A percentile compares a stretch with the other conserved stretches of the same genome.
These are phyloP conservation scores for Xiphorhynchus elegans DNA, from an alignment of 2,113 vertebrate genomes.

Conservation along the genomic window DNA sequence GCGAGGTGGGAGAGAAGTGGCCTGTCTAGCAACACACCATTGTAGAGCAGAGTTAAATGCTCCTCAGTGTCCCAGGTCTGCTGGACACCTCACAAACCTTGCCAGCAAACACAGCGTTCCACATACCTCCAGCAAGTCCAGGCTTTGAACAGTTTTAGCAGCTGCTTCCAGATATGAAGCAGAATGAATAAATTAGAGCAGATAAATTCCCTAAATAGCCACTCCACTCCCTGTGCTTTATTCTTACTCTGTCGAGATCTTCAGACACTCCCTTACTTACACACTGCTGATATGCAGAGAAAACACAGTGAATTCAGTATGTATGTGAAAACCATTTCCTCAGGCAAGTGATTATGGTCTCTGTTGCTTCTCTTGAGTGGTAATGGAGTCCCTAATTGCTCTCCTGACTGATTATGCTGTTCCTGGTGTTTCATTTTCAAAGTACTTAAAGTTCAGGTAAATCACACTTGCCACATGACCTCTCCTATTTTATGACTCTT, in stretches of 20 bases:
- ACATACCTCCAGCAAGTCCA: background rate
- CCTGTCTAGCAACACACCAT: background rate
- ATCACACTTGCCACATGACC: constrained; percentile 51
- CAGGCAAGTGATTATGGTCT: constrained; percentile 51
- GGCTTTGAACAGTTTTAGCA: background rate
- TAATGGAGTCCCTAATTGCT: constrained; percentile 65
- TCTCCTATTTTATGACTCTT: constrained; percentile 35
- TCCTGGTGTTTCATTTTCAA: constrained; percentile 69
- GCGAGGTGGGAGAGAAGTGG: background rate
- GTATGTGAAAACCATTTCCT: constrained; percentile 48
- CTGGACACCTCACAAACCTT: background rate
- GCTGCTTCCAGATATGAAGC: background rate
- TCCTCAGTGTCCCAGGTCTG: fast-evolving
- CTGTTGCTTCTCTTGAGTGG: constrained; percentile 55
- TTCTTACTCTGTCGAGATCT: background rate
- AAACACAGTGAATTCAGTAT: background rate
- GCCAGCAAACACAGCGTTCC: background rate
- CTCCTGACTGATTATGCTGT: constrained; percentile 60
- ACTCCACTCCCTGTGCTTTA: background rate
- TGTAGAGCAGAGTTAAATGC: background rate
- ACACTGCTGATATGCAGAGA: background rate
- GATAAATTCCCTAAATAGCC: background rate
- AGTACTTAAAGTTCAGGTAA: constrained; percentile 61
- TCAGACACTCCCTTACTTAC: background rate
- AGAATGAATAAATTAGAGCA: background rate